Conservation (phyloP, 2,888 invertebrate species). For the Apamea epomidion region DNA sequence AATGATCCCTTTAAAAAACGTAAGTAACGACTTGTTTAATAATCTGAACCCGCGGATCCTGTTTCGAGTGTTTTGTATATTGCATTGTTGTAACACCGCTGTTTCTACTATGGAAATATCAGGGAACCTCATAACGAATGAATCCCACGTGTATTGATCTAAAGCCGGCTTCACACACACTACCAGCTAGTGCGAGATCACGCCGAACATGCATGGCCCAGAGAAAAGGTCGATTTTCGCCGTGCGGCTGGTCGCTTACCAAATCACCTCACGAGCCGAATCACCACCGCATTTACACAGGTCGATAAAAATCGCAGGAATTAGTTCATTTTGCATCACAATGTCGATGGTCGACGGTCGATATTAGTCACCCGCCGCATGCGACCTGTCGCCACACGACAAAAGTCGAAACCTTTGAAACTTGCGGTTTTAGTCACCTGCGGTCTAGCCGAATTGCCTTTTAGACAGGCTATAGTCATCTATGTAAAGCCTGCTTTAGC, state of each 20-base stretch:
- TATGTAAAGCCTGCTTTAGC: neutral
- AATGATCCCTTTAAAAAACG: neutral
- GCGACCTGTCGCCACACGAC: no score
- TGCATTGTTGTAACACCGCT: neutral
- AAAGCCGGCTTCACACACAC: conserved; percentile 12
- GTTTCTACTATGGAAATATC: conserved; percentile 14
- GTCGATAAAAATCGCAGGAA: neutral
- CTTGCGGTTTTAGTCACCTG: neutral
- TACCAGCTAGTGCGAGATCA: neutral
- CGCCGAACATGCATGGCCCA: neutral
- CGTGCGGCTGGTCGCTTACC: no score
- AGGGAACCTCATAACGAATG: neutral
- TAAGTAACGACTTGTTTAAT: neutral
- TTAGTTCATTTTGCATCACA: neutral
- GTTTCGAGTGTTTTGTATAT: neutral
- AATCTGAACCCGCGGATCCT: neutral
- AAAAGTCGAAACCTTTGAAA: no score
- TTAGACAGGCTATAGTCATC: neutral
- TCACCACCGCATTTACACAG: neutral
- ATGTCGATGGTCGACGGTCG: no score
- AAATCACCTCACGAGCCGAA: neutral
- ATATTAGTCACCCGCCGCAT: conserved; percentile 69
- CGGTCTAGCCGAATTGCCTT: neutral
- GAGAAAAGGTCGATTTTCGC: neutral
- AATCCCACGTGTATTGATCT: conserved; percentile 18